These are phyloP conservation scores for Tragelaphus scriptus DNA, from an alignment of 2,113 vertebrate species.

Conservation along the genomic window DNA sequence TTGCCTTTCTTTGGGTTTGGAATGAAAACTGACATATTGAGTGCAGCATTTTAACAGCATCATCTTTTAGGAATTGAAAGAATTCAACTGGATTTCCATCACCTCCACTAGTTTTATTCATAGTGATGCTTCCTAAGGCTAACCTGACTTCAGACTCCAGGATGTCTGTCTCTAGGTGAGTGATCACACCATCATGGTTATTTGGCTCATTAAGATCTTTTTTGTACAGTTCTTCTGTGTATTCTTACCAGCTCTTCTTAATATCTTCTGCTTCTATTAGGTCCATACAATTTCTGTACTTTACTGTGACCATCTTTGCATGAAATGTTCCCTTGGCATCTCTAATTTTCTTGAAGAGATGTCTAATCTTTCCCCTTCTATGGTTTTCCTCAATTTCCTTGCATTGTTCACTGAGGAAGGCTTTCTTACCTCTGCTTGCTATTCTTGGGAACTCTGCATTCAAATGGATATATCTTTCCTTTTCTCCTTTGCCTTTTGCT, in stretches of 20 bases:
- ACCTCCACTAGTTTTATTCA: background rate
- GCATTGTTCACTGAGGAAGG: background rate
- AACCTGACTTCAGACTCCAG: background rate
- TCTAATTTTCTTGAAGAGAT: background rate
- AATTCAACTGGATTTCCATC: background rate
- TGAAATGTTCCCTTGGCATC: background rate
- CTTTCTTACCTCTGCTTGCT: background rate
- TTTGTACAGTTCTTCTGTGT: background rate
- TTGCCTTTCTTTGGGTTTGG: background rate
- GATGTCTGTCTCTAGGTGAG: background rate
- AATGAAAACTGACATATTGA: background rate
- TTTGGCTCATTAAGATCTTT: background rate
- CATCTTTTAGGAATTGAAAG: background rate
- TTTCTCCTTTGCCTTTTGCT: background rate
- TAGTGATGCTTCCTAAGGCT: background rate
- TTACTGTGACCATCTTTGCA: background rate
- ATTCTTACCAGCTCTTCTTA: background rate
- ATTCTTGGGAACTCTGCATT: background rate
- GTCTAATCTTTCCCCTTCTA: background rate
- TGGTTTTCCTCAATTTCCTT: background rate
- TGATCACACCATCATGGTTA: background rate
- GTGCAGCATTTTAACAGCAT: background rate
- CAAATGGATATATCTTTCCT: background rate
- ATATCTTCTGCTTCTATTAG: background rate
- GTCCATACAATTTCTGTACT: background rate